Conservation (phyloP, 2,888 invertebrate species). For the Tolmerus cingulatus region DNA sequence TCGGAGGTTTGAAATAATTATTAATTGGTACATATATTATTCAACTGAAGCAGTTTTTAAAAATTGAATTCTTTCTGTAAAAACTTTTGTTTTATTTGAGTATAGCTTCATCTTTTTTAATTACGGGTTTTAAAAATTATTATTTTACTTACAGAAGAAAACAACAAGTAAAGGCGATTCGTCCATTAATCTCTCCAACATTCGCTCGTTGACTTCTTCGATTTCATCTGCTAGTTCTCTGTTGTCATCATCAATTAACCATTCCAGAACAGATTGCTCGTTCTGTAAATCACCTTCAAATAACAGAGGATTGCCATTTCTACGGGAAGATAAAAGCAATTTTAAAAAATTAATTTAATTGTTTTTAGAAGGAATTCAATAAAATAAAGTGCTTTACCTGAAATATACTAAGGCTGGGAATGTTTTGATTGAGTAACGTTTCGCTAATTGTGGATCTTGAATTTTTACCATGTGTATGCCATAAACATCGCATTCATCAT, state of each 20-base stretch:
- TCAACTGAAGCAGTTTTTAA: too few relatives aligned
- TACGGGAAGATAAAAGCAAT: constrained; percentile 54
- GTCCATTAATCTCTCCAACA: constrained; percentile 84
- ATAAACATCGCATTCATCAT: constrained; percentile 90
- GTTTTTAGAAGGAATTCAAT: background rate
- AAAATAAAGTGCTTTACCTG: constrained; percentile 66
- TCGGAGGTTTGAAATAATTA: too few relatives aligned
- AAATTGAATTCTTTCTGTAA: too few relatives aligned
- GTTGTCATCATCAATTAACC: constrained; percentile 93
- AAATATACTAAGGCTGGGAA: constrained; percentile 93
- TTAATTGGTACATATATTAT: too few relatives aligned
- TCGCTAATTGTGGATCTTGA: constrained; percentile 88
- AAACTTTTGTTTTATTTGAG: too few relatives aligned
- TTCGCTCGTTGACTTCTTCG: constrained; percentile 88
- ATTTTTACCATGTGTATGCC: constrained; percentile 95
- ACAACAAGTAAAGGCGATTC: constrained; percentile 89
- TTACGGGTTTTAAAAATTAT: background rate
- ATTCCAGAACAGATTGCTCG: constrained; percentile 89
- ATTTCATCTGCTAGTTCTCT: constrained; percentile 93
- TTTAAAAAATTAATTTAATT: background rate
- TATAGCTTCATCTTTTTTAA: too few relatives aligned
- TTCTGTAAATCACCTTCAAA: constrained; percentile 93
- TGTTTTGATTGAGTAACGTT: constrained; percentile 92
- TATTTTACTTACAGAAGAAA: constrained; percentile 83
- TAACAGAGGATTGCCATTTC: constrained; percentile 87